Percentiles rank a stretch among this genome's conserved stretches.
Evolutionary conservation across 2,888 invertebrate genomes (phyloP).

Genomic region (Dioctria linearis): DNA sequence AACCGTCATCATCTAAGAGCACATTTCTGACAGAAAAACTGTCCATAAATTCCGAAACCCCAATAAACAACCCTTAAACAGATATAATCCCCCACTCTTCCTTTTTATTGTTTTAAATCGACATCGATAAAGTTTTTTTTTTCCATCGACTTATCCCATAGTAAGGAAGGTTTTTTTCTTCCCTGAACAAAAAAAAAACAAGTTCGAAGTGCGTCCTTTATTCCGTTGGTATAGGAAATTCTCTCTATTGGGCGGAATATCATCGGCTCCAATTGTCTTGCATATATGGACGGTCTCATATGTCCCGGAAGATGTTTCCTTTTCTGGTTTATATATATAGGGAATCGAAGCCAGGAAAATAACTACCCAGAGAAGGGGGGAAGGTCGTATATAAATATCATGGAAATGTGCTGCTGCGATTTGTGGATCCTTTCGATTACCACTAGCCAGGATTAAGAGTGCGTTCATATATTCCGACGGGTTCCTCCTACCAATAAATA

Average conservation of each 20-base stretch:
- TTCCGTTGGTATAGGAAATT: not conserved
- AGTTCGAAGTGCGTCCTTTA: slow-evolving; percentile 34
- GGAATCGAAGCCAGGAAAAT: not conserved
- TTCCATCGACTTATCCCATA: slow-evolving; percentile 34
- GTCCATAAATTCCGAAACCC: slow-evolving; percentile 38
- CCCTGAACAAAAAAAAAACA: not conserved
- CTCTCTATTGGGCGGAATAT: slow-evolving; percentile 18
- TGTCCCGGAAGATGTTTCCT: slow-evolving; percentile 45
- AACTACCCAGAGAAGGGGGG: slow-evolving; percentile 17
- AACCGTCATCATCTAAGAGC: not conserved
- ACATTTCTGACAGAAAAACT: not conserved
- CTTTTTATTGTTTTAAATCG: slow-evolving; percentile 51
- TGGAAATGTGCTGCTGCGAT: slow-evolving; percentile 50
- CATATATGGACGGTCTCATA: slow-evolving; percentile 35
- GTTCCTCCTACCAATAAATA: slow-evolving; percentile 36
- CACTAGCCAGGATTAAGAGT: slow-evolving; percentile 46
- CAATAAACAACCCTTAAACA: slow-evolving; percentile 51
- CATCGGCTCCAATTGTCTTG: slow-evolving; percentile 29
- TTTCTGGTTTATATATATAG: not conserved
- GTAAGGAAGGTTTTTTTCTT: slow-evolving; percentile 31
- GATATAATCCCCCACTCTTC: slow-evolving; percentile 43
- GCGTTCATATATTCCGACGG: slow-evolving; percentile 40
- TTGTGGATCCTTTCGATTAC: slow-evolving; percentile 44
- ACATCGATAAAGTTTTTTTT: slow-evolving; percentile 41
- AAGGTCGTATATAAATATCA: slow-evolving; percentile 41